These are phyloP conservation scores for Pseudopleuronectes americanus DNA, from an alignment of 2,797 vertebrate species.

Conservation along the genomic window DNA sequence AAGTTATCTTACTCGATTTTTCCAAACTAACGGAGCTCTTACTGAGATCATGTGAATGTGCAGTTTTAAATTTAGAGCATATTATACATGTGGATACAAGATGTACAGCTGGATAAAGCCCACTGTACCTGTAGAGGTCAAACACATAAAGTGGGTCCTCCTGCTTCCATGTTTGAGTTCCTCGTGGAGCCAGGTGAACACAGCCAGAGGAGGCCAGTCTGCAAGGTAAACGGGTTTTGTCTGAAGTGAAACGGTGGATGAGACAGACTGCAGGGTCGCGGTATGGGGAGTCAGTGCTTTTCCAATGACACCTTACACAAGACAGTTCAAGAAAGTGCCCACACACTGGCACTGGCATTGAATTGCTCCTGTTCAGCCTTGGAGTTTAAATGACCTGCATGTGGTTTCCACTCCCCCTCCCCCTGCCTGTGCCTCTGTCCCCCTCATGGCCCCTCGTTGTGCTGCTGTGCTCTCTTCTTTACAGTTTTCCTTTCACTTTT, in stretches of 20 bases:
- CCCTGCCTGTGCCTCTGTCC: constrained; percentile 80
- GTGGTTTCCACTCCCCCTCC: constrained; percentile 79
- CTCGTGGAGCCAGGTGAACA: constrained; percentile 55
- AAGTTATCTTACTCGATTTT: constrained; percentile 8
- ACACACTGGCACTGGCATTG: constrained; percentile 76
- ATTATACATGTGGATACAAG: constrained; percentile 20
- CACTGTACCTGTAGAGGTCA: constrained; percentile 44
- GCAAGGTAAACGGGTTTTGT: constrained; percentile 75
- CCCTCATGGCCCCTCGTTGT: constrained; percentile 83
- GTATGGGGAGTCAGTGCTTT: constrained; percentile 76
- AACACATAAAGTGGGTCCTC: constrained; percentile 42
- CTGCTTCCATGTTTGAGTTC: constrained; percentile 60
- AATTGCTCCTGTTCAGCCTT: constrained; percentile 87
- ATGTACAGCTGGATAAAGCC: constrained; percentile 32
- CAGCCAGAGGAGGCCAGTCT: constrained; percentile 68
- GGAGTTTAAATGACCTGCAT: constrained; percentile 91
- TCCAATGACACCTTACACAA: constrained; percentile 70
- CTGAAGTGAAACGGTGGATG: constrained; percentile 63
- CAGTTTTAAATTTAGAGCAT: constrained; percentile 16
- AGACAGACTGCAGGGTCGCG: constrained; percentile 69
- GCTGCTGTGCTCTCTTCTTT: constrained; percentile 83
- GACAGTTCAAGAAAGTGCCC: constrained; percentile 79
- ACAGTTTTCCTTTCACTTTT: constrained; percentile 79
- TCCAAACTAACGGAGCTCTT: constrained; percentile 23
- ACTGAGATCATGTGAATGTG: constrained; percentile 16